These are phyloP conservation scores for Lepidurus apus DNA, from an alignment of 1,140 invertebrate genomes.

Conservation along the genomic window DNA sequence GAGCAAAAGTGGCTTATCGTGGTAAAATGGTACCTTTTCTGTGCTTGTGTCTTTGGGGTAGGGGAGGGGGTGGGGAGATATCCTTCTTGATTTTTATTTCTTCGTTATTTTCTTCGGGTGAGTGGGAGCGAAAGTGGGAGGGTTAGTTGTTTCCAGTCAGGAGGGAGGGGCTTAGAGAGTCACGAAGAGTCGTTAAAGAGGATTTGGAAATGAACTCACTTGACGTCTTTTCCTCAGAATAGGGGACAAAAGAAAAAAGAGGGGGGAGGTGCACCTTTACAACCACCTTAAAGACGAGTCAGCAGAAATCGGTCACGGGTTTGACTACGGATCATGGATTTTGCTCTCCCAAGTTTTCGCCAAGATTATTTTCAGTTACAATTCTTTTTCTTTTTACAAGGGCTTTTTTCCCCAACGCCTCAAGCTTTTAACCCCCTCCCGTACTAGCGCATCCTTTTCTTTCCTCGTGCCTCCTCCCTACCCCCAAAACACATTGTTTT, in stretches of 20 bases:
- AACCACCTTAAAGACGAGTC: neutral
- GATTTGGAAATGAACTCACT: neutral
- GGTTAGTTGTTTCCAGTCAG: neutral
- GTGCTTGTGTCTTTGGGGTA: neutral
- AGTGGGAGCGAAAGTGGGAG: neutral
- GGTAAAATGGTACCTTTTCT: neutral
- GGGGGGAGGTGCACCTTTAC: neutral
- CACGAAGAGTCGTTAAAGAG: neutral
- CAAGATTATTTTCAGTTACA: neutral
- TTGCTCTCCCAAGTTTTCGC: neutral
- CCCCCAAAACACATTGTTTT: neutral
- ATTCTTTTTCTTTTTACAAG: neutral
- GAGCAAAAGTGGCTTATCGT: neutral
- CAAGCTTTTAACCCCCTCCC: neutral
- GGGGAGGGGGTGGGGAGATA: no score
- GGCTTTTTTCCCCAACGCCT: neutral
- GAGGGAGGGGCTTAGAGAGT: neutral
- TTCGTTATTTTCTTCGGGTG: neutral
- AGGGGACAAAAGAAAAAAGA: neutral
- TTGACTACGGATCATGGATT: constrained; percentile 14
- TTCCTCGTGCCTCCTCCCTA: neutral
- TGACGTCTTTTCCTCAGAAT: neutral
- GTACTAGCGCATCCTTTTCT: neutral
- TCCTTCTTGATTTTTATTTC: no score
- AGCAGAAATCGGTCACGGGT: neutral